Base-by-base conservation (phyloP, 2,888 invertebrate species). In the Limnephilus marmoratus region DNA sequence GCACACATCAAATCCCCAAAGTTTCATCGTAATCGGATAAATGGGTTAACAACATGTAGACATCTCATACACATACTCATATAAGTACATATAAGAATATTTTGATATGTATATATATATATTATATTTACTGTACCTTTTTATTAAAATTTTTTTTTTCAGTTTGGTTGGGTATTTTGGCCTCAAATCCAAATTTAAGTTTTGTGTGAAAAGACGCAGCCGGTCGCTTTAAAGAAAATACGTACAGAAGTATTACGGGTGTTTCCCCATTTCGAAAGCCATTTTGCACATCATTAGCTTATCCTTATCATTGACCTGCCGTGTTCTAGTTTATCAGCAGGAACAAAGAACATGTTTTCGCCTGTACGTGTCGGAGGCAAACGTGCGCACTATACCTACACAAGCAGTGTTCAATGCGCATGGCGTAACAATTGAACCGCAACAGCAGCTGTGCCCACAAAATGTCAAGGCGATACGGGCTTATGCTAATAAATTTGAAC, bases 401-500 rank as follows among this genome's bases (percentile, higher is more conserved):
- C 37, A 37, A 37, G 37, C 37, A 68, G 24, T 68, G 1, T 24
- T 18, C 24, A 24, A 24, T n/a, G 53, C 13, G 81, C 34, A 18
- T 82, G 41, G n/a, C 86, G 86, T 86, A 86, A 86, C 86, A 86
- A 86, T 86, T 31, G 49, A 86, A 45, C 29, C 41, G 29, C 24
- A n/a, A 24, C 68, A 85, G n/a, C 90, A 90, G 90, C 90, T 90
- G 90, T 90, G 90, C 49, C 24, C 29, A 90, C 90, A 90, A 82
- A 82, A 82, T 90, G 90, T 82, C 90, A 90, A 90, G 90, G 90
- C 90, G 49, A 90, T 90, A 45, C 90, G 90, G 90, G 90, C 41
- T 90, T 49, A 9, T 34, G 80, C 88, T 80, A 88, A 88, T 80
- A 68, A 53, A 31, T 49, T n/a, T 31, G 18, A 68, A 68, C 68